phyloP scores from a whole-genome alignment of 2,113 vertebrate species.

The Eubucco bourcierii region DNA sequence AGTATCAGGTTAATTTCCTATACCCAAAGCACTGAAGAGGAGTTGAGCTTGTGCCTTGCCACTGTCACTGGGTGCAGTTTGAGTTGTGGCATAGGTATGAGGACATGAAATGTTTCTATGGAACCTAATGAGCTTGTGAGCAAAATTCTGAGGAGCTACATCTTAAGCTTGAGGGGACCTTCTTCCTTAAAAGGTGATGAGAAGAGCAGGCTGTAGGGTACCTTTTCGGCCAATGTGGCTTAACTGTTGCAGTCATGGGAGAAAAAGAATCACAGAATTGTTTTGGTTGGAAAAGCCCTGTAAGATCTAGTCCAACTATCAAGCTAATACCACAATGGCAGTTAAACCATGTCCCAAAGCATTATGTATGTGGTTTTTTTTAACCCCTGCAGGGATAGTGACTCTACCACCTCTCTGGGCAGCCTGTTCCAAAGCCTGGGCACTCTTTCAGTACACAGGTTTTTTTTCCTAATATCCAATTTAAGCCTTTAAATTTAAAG shows the following conservation, averaged over 20 bases:
- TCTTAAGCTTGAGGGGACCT: not conserved
- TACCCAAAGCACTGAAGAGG: not conserved
- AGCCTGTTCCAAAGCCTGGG: no score
- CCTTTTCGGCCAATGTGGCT: not conserved
- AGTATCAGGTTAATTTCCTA: not conserved
- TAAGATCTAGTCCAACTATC: no score
- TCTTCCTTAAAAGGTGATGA: not conserved
- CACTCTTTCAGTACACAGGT: no score
- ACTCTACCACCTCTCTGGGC: no score
- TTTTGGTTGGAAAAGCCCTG: no score
- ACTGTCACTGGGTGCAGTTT: not conserved
- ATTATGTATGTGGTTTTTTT: no score
- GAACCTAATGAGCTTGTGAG: not conserved
- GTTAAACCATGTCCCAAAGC: no score
- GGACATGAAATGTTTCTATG: not conserved
- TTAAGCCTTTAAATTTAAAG: no score
- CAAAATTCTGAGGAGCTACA: not conserved
- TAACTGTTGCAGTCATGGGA: not conserved
- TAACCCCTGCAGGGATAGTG: no score
- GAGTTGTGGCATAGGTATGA: not conserved
- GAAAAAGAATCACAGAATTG: not conserved
- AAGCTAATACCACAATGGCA: no score
- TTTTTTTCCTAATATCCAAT: no score
- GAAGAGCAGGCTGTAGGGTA: rapidly evolving
- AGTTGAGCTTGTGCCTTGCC: not conserved